phyloP scores from a whole-genome alignment of 2,888 invertebrate species.

The Argyresthia goedartella region DNA sequence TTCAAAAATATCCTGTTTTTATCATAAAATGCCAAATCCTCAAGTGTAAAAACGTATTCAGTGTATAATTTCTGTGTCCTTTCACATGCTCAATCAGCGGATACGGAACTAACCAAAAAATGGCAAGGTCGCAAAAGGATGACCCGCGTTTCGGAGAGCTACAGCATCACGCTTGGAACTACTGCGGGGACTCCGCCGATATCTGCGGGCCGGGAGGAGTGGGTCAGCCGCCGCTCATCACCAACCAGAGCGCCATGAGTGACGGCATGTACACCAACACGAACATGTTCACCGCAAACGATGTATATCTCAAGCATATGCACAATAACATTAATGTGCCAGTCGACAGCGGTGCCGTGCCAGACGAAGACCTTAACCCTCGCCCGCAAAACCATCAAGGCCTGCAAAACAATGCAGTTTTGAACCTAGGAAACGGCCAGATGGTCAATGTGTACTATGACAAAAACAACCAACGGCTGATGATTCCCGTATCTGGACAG shows the following conservation, averaged over 20 bases:
- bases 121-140: conserved; percentile 68
- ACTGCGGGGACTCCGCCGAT: conserved; percentile 46
- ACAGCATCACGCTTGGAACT: conserved; percentile 60
- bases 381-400: conserved; percentile 35
- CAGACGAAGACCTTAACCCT: conserved; percentile 34
- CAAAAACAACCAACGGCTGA: conserved; percentile 57
- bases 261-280: conserved; percentile 47
- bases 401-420: conserved; percentile 44
- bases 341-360: conserved; percentile 34
- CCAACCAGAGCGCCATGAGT: conserved; percentile 32
- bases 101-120: conserved; percentile 42
- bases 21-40: conserved; percentile 46
- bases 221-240: conserved; percentile 34
- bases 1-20: conserved; percentile 24
- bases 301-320: conserved; percentile 53
- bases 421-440: conserved; percentile 59
- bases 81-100: conserved; percentile 15
- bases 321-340: conserved; percentile 33
- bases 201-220: conserved; percentile 50
- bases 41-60: conserved; percentile 22
- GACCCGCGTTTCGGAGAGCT: conserved; percentile 58
- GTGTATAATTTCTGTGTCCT: conserved; percentile 5
- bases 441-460: conserved; percentile 55
- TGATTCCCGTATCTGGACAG: conserved; percentile 57
- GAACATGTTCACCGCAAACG: conserved; percentile 32